These are phyloP conservation scores for Megathymus violae DNA, from an alignment of 1,140 invertebrate genomes.

Conservation along the genomic window DNA sequence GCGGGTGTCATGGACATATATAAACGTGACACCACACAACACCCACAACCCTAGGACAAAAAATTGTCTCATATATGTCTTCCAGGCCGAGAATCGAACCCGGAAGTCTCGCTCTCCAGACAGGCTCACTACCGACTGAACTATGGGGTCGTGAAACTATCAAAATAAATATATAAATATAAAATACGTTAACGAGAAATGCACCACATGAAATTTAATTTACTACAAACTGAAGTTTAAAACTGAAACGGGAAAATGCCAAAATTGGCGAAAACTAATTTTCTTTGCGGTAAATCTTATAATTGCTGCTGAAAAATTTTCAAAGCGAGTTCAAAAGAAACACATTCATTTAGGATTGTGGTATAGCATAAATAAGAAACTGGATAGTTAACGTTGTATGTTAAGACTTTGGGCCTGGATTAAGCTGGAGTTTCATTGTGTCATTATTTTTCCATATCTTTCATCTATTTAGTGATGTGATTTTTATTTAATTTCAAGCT, in stretches of 20 bases:
- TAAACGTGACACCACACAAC: too few relatives aligned
- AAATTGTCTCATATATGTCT: too few relatives aligned
- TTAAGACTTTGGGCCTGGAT: slow-evolving; percentile 32
- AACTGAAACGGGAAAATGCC: slow-evolving; percentile 12
- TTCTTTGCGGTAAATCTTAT: slow-evolving; percentile 30
- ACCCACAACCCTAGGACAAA: too few relatives aligned
- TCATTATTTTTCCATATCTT: too few relatives aligned
- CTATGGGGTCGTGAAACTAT: too few relatives aligned
- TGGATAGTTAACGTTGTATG: slow-evolving; percentile 30
- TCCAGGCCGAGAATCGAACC: too few relatives aligned
- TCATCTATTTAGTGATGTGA: too few relatives aligned
- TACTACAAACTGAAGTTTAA: background rate
- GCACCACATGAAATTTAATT: background rate
- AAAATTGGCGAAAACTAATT: slow-evolving; percentile 29
- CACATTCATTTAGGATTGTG: slow-evolving; percentile 29
- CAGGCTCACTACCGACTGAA: too few relatives aligned
- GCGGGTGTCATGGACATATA: too few relatives aligned
- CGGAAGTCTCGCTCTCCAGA: too few relatives aligned
- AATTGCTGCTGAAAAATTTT: slow-evolving; percentile 30
- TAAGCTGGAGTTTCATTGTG: slow-evolving; percentile 20
- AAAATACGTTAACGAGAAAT: background rate
- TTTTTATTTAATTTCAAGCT: too few relatives aligned
- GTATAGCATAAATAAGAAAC: slow-evolving; percentile 22
- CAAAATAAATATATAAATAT: too few relatives aligned
- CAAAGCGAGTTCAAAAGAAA: slow-evolving; percentile 33